These are phyloP conservation scores for Tenualosa ilisha DNA, from an alignment of 2,797 vertebrate species.

Conservation along the genomic window DNA sequence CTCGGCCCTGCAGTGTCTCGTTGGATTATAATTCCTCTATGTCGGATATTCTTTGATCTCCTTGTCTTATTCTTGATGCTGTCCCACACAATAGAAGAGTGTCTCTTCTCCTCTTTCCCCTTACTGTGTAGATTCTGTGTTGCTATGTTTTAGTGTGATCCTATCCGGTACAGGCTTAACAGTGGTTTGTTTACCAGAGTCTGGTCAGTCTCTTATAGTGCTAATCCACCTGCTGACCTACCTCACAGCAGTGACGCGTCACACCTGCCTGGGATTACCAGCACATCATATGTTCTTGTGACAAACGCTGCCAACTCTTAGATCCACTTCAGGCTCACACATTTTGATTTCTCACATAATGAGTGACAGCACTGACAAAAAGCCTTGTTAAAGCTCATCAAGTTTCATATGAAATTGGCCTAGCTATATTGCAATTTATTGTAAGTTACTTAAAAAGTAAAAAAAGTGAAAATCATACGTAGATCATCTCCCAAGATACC, in stretches of 20 bases:
- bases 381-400: background rate
- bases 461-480: too few relatives aligned
- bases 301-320: constrained; percentile 27
- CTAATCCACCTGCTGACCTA: constrained; percentile 61
- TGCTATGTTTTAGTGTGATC: background rate
- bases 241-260: constrained; percentile 51
- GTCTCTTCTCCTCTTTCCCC: background rate
- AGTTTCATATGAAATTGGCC: background rate
- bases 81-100: background rate
- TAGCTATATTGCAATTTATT: background rate
- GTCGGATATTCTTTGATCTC: background rate
- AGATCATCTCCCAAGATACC: background rate
- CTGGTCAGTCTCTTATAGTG: constrained; percentile 35
- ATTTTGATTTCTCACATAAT: background rate
- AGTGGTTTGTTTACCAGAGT: background rate
- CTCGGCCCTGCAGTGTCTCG: background rate
- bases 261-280: constrained; percentile 61
- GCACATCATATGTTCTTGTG: constrained; percentile 54
- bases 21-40: background rate
- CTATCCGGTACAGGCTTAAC: background rate
- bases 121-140: background rate
- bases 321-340: background rate
- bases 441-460: too few relatives aligned
- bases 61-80: background rate
- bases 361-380: background rate